Evolutionary conservation across 2,113 vertebrate genomes (phyloP).

Genomic region (Sorex fumeus): DNA sequence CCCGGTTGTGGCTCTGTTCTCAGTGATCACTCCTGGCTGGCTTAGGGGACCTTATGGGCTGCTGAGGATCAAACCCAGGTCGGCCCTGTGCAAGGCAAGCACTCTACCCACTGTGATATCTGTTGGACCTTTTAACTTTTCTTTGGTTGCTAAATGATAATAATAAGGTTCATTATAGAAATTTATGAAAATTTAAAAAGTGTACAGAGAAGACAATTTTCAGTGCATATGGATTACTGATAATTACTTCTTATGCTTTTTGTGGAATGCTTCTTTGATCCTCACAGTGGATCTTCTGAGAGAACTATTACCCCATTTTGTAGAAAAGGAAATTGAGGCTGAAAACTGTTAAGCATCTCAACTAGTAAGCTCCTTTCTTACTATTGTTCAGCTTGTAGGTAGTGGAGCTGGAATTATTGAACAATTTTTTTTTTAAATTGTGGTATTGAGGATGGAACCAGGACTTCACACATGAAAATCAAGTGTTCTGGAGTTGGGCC

Average conservation of each 20-base stretch:
- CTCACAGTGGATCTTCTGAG: neutral
- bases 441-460: too few relatives aligned
- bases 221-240: neutral
- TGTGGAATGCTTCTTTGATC: constrained; percentile 51
- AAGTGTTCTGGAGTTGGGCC: too few relatives aligned
- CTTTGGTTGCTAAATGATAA: constrained; percentile 20
- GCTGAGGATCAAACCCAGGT: too few relatives aligned
- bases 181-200: constrained; percentile 54
- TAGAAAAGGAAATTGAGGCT: constrained; percentile 50
- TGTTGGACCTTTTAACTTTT: neutral
- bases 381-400: too few relatives aligned
- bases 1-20: too few relatives aligned
- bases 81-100: too few relatives aligned
- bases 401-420: neutral
- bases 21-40: too few relatives aligned
- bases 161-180: constrained; percentile 40
- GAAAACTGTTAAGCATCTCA: constrained; percentile 29
- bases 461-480: too few relatives aligned
- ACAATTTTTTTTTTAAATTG: too few relatives aligned
- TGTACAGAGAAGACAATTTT: constrained; percentile 48
- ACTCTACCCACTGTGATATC: too few relatives aligned
- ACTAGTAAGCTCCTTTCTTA: too few relatives aligned
- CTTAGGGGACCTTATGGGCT: too few relatives aligned
- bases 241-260: neutral
- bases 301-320: constrained; percentile 38